phyloP scores from a whole-genome alignment of 2,888 invertebrate species.

The Sialis lutaria region DNA sequence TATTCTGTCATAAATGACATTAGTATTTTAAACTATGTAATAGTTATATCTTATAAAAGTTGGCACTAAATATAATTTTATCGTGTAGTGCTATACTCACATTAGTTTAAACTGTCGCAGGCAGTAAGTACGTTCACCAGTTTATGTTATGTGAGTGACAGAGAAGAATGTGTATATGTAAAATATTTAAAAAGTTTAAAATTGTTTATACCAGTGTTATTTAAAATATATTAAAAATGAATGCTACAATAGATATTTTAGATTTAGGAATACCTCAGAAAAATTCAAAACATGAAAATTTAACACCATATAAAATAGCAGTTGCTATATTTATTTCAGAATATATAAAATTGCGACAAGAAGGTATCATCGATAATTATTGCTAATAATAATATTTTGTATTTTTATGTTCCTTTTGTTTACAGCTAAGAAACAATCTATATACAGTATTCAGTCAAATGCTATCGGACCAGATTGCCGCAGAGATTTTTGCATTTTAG shows the following conservation, averaged over 20 bases:
- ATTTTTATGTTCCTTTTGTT: conserved; percentile 11
- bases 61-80: no score
- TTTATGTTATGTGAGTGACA: no score
- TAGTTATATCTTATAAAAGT: no score
- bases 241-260: conserved; percentile 18
- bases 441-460: conserved; percentile 23
- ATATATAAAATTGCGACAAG: conserved; percentile 45
- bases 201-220: no score
- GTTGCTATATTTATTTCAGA: conserved; percentile 59
- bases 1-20: no score
- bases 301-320: conserved; percentile 68
- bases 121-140: no score
- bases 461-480: conserved; percentile 39
- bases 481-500: conserved; percentile 63
- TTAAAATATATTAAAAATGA: conserved; percentile 4
- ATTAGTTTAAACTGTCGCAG: no score
- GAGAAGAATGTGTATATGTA: no score
- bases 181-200: no score
- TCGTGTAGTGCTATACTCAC: no score
- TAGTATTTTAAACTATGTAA: no score
- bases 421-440: conserved; percentile 24
- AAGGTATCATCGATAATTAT: conserved; percentile 16
- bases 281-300: conserved; percentile 33
- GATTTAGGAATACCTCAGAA: conserved; percentile 21
- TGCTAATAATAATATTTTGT: conserved; percentile 1